A percentile compares a stretch with the other conserved stretches of the same genome.
Evolutionary conservation across 2,888 invertebrate genomes (phyloP).

Genomic region (Bursaphelenchus okinawaensis): DNA sequence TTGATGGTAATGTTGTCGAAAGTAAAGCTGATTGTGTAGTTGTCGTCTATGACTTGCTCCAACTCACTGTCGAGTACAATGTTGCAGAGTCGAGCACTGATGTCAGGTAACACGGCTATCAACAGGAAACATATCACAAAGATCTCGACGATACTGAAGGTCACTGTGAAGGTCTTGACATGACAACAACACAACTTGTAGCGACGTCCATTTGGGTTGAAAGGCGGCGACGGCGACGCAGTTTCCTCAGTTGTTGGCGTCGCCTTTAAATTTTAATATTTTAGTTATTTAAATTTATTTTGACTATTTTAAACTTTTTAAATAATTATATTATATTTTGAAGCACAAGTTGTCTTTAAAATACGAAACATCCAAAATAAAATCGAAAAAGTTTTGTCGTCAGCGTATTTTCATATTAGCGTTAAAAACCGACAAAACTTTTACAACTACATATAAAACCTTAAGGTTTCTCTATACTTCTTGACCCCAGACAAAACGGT

Average conservation of each 20-base stretch:
- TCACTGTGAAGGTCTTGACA: slow-evolving; percentile 43
- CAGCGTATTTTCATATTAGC: too few species aligned
- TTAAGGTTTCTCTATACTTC: too few species aligned
- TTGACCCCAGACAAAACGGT: too few species aligned
- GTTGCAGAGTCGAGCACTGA: slow-evolving; percentile 34
- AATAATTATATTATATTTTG: too few species aligned
- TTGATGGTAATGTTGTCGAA: background rate
- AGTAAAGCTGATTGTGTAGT: background rate
- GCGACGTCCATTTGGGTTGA: slow-evolving; percentile 36
- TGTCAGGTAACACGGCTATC: slow-evolving; percentile 46
- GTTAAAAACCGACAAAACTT: too few species aligned
- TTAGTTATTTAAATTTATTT: background rate
- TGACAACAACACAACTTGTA: slow-evolving; percentile 44
- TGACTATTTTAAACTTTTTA: too few species aligned
- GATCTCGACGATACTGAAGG: slow-evolving; percentile 49
- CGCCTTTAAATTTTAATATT: background rate
- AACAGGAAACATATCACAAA: slow-evolving; percentile 52
- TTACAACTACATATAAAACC: too few species aligned
- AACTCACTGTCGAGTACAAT: background rate
- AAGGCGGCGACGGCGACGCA: slow-evolving; percentile 10
- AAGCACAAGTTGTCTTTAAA: too few species aligned
- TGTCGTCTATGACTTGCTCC: background rate
- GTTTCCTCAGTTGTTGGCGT: background rate
- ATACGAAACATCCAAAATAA: too few species aligned
- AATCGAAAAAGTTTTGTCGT: too few species aligned